These are phyloP conservation scores for Oscheius onirici DNA, from an alignment of 2,888 invertebrate species.

Conservation along the genomic window DNA sequence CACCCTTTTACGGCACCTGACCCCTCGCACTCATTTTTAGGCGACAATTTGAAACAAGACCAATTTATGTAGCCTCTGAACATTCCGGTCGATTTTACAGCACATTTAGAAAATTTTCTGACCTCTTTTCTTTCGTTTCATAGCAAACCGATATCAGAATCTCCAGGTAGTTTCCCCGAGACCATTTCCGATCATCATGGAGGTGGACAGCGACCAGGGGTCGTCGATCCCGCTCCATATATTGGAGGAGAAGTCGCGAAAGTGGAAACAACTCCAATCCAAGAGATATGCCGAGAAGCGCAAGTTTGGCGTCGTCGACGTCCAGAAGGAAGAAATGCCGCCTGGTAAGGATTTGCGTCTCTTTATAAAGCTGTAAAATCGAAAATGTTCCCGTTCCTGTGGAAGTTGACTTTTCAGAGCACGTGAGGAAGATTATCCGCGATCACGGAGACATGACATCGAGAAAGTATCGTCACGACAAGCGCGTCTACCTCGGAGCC, in stretches of 20 bases:
- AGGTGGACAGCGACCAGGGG: constrained; percentile 22
- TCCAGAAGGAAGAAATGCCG: constrained; percentile 99
- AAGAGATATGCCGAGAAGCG: constrained; percentile 97
- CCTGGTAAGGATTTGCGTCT: constrained; percentile 76
- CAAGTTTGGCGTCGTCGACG: constrained; percentile 97
- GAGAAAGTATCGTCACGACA: constrained; percentile 96
- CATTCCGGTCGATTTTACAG: no score
- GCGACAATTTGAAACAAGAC: no score
- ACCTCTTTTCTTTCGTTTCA: no score
- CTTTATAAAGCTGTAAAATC: no score
- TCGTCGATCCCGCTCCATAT: constrained; percentile 20
- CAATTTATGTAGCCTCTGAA: no score
- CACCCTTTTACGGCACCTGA: no score
- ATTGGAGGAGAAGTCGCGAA: constrained; percentile 73
- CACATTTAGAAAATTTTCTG: no score
- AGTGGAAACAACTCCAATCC: constrained; percentile 99
- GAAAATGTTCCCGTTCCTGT: no score
- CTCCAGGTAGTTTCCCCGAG: not conserved
- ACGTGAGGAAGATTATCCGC: constrained; percentile 96
- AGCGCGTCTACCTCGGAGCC: constrained; percentile 95
- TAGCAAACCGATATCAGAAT: no score
- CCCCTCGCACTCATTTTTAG: no score
- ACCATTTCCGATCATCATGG: not conserved
- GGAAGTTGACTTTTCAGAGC: constrained; percentile 77
- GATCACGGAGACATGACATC: constrained; percentile 99